phyloP scores from a whole-genome alignment of 2,888 invertebrate genomes.

The Quadriops clusia region DNA sequence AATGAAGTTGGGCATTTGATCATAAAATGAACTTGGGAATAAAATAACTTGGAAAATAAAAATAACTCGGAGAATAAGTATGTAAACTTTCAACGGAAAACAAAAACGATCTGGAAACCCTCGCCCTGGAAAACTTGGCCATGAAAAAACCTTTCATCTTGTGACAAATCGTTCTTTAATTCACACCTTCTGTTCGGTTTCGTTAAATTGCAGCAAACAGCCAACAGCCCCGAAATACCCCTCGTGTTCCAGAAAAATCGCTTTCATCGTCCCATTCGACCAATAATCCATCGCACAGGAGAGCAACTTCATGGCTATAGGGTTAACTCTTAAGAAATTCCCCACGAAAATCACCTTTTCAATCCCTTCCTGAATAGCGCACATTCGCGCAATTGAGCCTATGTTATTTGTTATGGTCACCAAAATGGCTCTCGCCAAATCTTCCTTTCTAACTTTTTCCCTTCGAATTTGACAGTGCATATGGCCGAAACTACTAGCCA shows the following conservation, averaged over 20 bases:
- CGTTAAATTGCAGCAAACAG: slow-evolving; percentile 73
- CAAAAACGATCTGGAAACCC: too few species aligned
- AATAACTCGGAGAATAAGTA: too few species aligned
- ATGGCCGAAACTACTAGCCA: slow-evolving; percentile 96
- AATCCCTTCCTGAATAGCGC: slow-evolving; percentile 83
- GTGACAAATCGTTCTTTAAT: too few species aligned
- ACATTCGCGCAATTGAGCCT: slow-evolving; percentile 93
- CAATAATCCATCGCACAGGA: slow-evolving; percentile 98
- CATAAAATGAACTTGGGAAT: too few species aligned
- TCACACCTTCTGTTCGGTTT: too few species aligned
- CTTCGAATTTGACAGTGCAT: slow-evolving; percentile 85
- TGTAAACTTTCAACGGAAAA: too few species aligned
- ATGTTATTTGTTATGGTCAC: slow-evolving; percentile 99
- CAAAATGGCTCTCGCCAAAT: slow-evolving; percentile 88
- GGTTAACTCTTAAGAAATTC: slow-evolving; percentile 93
- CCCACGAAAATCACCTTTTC: slow-evolving; percentile 93
- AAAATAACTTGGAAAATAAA: too few species aligned
- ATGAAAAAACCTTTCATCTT: too few species aligned
- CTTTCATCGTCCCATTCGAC: slow-evolving; percentile 93
- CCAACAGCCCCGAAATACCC: slow-evolving; percentile 94
- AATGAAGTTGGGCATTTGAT: too few species aligned
- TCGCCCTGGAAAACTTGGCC: too few species aligned
- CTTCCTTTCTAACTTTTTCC: slow-evolving; percentile 65
- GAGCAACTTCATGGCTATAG: slow-evolving; percentile 90
- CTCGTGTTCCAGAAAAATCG: slow-evolving; percentile 93